Evolutionary conservation across 2,113 vertebrate genomes (phyloP).

Genomic region (Nerophis ophidion): DNA sequence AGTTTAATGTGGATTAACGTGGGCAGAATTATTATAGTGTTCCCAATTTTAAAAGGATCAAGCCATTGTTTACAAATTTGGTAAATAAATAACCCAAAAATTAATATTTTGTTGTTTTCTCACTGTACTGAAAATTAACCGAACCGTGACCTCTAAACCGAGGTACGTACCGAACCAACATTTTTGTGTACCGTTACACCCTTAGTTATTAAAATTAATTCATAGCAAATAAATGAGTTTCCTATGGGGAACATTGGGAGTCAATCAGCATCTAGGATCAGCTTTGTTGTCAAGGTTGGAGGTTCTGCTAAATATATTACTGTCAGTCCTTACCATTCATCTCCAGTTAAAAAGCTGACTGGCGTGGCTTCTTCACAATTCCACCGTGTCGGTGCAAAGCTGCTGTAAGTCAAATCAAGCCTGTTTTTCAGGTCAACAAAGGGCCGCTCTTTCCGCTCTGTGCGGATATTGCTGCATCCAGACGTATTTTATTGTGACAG

Average conservation of each 20-base stretch:
- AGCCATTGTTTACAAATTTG: too few species aligned
- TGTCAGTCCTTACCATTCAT: background rate
- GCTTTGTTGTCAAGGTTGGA: background rate
- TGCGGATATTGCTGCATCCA: constrained; percentile 10
- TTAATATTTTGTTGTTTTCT: too few species aligned
- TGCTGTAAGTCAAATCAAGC: constrained; percentile 1
- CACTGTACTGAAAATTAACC: too few species aligned
- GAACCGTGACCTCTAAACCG: too few species aligned
- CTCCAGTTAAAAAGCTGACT: background rate
- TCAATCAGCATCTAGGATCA: background rate
- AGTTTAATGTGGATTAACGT: too few species aligned
- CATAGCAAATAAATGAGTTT: background rate
- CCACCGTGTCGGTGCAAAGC: constrained; percentile 4
- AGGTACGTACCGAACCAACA: too few species aligned
- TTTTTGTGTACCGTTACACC: too few species aligned
- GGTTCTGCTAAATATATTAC: background rate
- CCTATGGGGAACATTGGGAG: background rate
- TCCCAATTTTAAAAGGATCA: too few species aligned
- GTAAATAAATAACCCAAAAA: too few species aligned
- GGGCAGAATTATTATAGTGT: too few species aligned
- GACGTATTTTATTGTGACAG: constrained; percentile 37
- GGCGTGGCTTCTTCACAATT: background rate
- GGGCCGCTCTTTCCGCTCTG: constrained; percentile 2
- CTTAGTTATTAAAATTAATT: too few species aligned
- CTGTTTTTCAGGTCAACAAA: constrained; percentile 12